Evolutionary conservation across 1,140 invertebrate species (phyloP).

Genomic region (Formica selysi): DNA sequence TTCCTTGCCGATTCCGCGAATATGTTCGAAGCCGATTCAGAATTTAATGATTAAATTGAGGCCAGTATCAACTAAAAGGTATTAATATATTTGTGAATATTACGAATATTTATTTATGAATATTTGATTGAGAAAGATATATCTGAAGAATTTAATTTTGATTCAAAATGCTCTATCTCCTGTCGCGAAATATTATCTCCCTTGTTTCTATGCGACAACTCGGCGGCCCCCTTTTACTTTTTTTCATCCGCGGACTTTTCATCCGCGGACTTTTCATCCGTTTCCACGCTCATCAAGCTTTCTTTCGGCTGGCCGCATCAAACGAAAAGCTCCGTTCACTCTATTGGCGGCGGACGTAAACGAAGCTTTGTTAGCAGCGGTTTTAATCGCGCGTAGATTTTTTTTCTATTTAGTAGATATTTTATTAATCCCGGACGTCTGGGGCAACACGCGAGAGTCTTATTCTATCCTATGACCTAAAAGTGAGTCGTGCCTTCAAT

Average conservation of each 20-base stretch:
- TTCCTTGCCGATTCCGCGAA: neutral
- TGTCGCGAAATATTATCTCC: neutral
- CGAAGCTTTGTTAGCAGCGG: slow-evolving; percentile 31
- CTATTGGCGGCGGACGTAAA: slow-evolving; percentile 17
- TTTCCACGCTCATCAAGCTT: slow-evolving; percentile 45
- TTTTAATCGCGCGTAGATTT: slow-evolving; percentile 46
- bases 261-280: slow-evolving; percentile 55
- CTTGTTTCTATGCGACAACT: slow-evolving; percentile 6
- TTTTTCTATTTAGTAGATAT: slow-evolving; percentile 34
- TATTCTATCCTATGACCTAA: slow-evolving; percentile 25
- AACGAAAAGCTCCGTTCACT: slow-evolving; percentile 50
- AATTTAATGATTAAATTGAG: neutral
- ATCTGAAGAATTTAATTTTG: neutral
- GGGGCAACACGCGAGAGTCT: slow-evolving; percentile 34
- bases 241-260: slow-evolving; percentile 34
- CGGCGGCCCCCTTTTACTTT: slow-evolving; percentile 8
- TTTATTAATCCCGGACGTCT: slow-evolving; percentile 59
- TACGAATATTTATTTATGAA: neutral
- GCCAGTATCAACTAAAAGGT: neutral
- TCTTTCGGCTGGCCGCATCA: slow-evolving; percentile 42
- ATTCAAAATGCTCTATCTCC: neutral
- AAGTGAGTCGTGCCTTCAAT: slow-evolving; percentile 27
- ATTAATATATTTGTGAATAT: neutral
- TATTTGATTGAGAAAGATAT: neutral
- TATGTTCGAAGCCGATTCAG: neutral